Base-by-base conservation (phyloP, 2,888 invertebrate species). In the Athrips mouffetella region DNA sequence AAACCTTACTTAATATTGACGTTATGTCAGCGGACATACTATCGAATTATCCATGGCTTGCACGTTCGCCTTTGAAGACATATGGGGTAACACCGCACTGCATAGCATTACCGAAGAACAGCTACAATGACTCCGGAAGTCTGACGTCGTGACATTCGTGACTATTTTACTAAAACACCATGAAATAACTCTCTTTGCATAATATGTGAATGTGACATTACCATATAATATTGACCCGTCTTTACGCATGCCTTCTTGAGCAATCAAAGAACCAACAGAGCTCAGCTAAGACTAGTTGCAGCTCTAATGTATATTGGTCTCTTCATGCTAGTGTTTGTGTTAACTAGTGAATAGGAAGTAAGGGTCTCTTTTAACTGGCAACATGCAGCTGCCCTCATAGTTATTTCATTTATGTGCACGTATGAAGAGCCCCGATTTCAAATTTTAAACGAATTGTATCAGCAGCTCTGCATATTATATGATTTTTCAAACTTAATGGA, bases 151-250 rank as follows among this genome's bases (percentile, higher is more conserved):
- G 52, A 49, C 31, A 39, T 37, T 57, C 64, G 62, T 61, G 60
- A 61, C 58, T 47, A 46, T 47, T 51, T 56, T 55, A 56, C 59
- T 51, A 54, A 55, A 63, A 50, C 51, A 44, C 48, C 42, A 48
- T 52, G 57, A 52, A 57, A 52, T 49, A 45, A 45, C 48, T 52
- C 54, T 35, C 50, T 57, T 61, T 60, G 54, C 54, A 58, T 60
- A 60, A 54, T 50, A 44, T n/a, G 45, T 33, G 18, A 10, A n/a
- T n/a, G n/a, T 13, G 27, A 11, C 11, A 8, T 20, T 11, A 29
- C 10, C 18, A 29, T 15, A 16, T 10, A 6, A 30, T n/a, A 30
- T 7, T 6, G n/a, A 42, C 42, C n/a, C 11, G 16, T 21, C 21
- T 21, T 21, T 4, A 1, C 20, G 3, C 5, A 2, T 37, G 37